A percentile compares a stretch with the other conserved stretches of the same genome.
Evolutionary conservation across 2,888 invertebrate genomes (phyloP).

Genomic region (Rhodophaea formosa): DNA sequence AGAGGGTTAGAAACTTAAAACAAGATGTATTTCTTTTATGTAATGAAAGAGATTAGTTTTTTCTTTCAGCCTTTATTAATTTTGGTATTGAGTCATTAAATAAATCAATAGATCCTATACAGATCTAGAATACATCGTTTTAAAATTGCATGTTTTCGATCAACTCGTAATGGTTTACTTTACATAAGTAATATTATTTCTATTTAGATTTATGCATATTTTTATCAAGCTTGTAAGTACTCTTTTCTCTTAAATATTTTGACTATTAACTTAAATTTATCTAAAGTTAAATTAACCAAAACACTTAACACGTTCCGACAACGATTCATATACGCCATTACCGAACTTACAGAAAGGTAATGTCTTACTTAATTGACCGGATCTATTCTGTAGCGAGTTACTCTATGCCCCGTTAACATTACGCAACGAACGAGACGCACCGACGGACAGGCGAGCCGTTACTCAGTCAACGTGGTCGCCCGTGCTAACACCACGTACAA

Average conservation of each 20-base stretch:
- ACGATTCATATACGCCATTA: not conserved
- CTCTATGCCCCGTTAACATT: slow-evolving; percentile 76
- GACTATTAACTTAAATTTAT: not conserved
- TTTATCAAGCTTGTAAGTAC: not conserved
- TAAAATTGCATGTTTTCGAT: no score
- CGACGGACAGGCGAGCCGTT: slow-evolving; percentile 54
- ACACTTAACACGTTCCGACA: not conserved
- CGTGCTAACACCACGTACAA: slow-evolving; percentile 51
- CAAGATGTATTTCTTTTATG: no score
- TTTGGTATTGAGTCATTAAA: no score
- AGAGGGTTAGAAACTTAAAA: no score
- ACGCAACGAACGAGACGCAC: slow-evolving; percentile 69
- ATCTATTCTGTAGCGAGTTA: slow-evolving; percentile 59
- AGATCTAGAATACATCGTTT: no score
- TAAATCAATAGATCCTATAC: no score
- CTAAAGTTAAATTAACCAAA: not conserved
- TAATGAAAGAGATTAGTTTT: no score
- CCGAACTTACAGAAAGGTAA: slow-evolving; percentile 1
- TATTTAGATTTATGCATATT: not conserved
- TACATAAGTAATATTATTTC: no score
- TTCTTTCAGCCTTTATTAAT: no score
- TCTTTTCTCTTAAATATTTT: not conserved
- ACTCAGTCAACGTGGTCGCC: slow-evolving; percentile 63
- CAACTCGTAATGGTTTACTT: no score
- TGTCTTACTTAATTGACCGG: slow-evolving; percentile 13